Percentiles rank a stretch among this genome's conserved stretches.
Conservation (phyloP, 1,140 invertebrate genomes). For the Meloidogyne hapla region DNA sequence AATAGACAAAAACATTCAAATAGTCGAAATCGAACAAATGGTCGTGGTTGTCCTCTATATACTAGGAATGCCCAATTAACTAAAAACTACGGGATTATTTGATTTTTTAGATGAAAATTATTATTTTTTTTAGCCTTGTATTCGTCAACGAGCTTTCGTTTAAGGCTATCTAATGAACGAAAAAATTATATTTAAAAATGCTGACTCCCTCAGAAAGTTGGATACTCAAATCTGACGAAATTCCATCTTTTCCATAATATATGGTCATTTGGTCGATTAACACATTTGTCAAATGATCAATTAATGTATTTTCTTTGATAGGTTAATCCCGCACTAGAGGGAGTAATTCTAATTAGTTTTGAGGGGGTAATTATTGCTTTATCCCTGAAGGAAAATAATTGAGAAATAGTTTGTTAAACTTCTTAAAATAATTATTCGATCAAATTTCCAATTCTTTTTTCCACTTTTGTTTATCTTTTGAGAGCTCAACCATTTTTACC, state of each 20-base stretch:
- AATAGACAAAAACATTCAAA: background rate
- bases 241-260: background rate
- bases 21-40: background rate
- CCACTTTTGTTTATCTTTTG: too few species aligned
- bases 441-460: too few species aligned
- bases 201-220: background rate
- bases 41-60: background rate
- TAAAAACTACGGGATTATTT: constrained; percentile 27
- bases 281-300: too few species aligned
- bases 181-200: background rate
- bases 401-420: too few species aligned
- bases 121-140: background rate
- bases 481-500: too few species aligned
- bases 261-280: background rate
- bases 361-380: too few species aligned
- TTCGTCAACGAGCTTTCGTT: background rate
- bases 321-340: too few species aligned
- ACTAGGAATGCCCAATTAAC: constrained; percentile 12
- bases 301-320: too few species aligned
- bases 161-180: background rate
- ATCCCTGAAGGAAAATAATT: too few species aligned
- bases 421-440: too few species aligned
- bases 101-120: background rate
- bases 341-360: too few species aligned
- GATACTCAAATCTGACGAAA: background rate